These are phyloP conservation scores for Poeciliopsis prolifica DNA, from an alignment of 2,113 vertebrate genomes.

Conservation along the genomic window DNA sequence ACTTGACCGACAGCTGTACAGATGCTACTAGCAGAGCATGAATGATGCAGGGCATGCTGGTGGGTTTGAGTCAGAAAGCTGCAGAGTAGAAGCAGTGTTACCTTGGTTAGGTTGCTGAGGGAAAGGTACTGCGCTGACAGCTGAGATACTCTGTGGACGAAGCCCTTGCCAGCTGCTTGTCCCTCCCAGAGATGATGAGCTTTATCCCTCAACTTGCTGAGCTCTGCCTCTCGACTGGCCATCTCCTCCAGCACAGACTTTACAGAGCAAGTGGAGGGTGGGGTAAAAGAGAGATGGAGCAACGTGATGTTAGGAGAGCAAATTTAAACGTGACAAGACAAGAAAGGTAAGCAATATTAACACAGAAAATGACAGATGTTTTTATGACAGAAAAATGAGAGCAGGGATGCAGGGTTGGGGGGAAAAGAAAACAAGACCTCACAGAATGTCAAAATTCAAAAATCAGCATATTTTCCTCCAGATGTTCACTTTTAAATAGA, in stretches of 20 bases:
- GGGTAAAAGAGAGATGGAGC: conserved; percentile 27
- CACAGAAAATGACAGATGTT: conserved; percentile 26
- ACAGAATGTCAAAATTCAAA: conserved; percentile 27
- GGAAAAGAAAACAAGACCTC: conserved; percentile 36
- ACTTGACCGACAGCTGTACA: conserved; percentile 15
- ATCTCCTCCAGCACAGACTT: conserved; percentile 97
- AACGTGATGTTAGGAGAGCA: conserved; percentile 13
- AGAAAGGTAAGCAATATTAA: conserved; percentile 29
- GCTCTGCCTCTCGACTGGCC: conserved; percentile 88
- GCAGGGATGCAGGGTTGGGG: conserved; percentile 24
- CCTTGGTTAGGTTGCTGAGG: conserved; percentile 97
- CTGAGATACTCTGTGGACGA: conserved; percentile 96
- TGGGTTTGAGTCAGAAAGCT: conserved; percentile 14
- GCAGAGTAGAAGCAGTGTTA: conserved; percentile 68
- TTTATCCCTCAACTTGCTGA: conserved; percentile 91
- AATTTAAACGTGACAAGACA: conserved; percentile 31
- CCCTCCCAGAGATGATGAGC: conserved; percentile 96
- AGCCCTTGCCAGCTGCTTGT: conserved; percentile 94
- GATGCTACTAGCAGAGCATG: conserved; percentile 18
- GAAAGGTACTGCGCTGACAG: conserved; percentile 94
- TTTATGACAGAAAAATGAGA: conserved; percentile 24
- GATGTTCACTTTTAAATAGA: conserved; percentile 46
- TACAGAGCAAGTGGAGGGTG: conserved; percentile 57
- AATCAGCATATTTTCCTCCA: conserved; percentile 48
- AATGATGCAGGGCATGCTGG: conserved; percentile 36